phyloP scores from a whole-genome alignment of 1,140 invertebrate genomes.

The Muscidifurax raptorellus region DNA sequence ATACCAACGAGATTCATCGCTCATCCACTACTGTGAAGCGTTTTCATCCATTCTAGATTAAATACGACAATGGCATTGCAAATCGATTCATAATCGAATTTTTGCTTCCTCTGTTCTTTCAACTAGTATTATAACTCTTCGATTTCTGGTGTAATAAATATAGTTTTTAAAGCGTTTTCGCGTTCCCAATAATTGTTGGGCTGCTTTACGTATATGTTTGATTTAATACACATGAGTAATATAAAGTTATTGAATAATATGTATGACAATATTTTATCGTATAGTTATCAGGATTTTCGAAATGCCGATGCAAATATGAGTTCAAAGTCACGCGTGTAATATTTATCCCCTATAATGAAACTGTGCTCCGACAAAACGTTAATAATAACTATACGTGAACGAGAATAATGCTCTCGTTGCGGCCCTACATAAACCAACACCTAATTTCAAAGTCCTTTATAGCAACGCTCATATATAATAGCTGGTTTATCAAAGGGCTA shows the following conservation, averaged over 20 bases:
- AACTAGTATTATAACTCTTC: neutral
- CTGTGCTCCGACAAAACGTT: neutral
- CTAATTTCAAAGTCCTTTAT: no score
- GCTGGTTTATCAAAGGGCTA: no score
- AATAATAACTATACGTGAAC: neutral
- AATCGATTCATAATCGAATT: conserved; percentile 29
- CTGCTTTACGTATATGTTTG: no score
- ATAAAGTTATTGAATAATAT: no score
- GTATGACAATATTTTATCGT: neutral
- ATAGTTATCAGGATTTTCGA: neutral
- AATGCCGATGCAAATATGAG: neutral
- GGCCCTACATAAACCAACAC: no score
- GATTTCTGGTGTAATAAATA: conserved; percentile 18
- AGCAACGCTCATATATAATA: no score
- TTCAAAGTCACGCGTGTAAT: neutral
- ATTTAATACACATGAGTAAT: no score
- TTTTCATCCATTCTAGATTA: conserved; percentile 18
- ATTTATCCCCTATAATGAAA: neutral
- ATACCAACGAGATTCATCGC: neutral
- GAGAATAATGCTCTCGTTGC: no score
- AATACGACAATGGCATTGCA: conserved; percentile 2
- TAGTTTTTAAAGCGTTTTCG: conserved; percentile 7
- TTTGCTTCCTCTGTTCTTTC: neutral
- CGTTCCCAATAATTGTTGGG: neutral
- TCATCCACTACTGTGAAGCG: neutral